phyloP scores from a whole-genome alignment of 2,888 invertebrate species.

The Sussaba pulchella region DNA sequence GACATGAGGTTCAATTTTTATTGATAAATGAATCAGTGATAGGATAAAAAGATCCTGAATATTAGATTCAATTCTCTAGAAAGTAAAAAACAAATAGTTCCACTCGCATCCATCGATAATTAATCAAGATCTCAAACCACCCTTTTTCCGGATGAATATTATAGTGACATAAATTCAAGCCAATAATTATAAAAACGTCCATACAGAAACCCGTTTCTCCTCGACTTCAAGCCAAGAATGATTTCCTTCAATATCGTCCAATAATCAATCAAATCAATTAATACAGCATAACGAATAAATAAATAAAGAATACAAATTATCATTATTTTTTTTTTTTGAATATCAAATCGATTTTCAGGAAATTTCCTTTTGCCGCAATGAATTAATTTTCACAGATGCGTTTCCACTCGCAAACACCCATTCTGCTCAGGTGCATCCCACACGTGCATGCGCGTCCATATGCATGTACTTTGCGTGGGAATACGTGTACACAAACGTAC shows the following conservation, averaged over 20 bases:
- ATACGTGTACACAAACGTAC: constrained; percentile 4
- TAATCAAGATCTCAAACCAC: no score
- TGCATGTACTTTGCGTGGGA: constrained; percentile 15
- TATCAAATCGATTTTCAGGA: background rate
- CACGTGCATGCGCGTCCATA: constrained; percentile 28
- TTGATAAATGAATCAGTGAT: no score
- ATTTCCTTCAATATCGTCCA: background rate
- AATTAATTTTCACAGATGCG: constrained; percentile 22
- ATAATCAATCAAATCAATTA: no score
- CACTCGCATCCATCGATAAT: no score
- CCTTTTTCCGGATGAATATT: no score
- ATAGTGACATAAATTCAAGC: no score
- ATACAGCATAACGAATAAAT: no score
- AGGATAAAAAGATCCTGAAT: no score
- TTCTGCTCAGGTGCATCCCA: constrained; percentile 25
- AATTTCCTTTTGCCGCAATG: background rate
- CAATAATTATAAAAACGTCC: background rate
- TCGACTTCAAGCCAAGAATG: background rate
- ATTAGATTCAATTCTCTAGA: no score
- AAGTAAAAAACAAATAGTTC: no score
- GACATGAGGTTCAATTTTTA: no score
- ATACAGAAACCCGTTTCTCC: background rate
- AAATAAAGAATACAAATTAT: background rate
- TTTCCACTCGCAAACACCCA: constrained; percentile 38
- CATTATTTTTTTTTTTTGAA: background rate